These are phyloP conservation scores for Gorsachius magnificus DNA, from an alignment of 2,797 vertebrate genomes.

Conservation along the genomic window DNA sequence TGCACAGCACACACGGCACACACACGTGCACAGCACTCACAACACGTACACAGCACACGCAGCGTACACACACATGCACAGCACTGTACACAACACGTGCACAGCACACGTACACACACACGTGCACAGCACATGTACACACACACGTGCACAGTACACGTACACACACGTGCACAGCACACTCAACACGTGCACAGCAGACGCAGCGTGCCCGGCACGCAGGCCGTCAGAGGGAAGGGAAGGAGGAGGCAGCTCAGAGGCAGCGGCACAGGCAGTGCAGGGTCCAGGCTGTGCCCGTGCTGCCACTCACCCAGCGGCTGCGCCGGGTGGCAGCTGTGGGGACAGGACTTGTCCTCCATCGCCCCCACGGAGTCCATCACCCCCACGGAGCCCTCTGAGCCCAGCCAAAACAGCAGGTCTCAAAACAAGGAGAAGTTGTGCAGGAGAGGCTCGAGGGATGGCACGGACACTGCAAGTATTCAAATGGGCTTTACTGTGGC, in stretches of 20 bases:
- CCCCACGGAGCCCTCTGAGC: not conserved
- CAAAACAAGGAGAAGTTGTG: too few species aligned
- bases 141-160: too few species aligned
- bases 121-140: too few species aligned
- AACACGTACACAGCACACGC: too few species aligned
- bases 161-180: too few species aligned
- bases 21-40: too few species aligned
- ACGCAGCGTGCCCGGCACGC: not conserved
- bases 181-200: not conserved
- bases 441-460: not conserved
- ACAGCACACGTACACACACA: too few species aligned
- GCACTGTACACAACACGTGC: too few species aligned
- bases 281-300: fast-evolving
- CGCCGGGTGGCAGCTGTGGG: not conserved
- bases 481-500: not conserved
- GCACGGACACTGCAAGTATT: not conserved
- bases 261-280: not conserved
- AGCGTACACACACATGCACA: too few species aligned
- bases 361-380: fast-evolving
- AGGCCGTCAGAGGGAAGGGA: not conserved
- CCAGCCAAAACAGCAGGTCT: not conserved
- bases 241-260: not conserved
- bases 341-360: not conserved
- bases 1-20: too few species aligned
- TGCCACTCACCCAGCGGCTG: not conserved